These are phyloP conservation scores for Oryzias dopingdopingensis DNA, from an alignment of 2,797 vertebrate genomes.

Conservation along the genomic window DNA sequence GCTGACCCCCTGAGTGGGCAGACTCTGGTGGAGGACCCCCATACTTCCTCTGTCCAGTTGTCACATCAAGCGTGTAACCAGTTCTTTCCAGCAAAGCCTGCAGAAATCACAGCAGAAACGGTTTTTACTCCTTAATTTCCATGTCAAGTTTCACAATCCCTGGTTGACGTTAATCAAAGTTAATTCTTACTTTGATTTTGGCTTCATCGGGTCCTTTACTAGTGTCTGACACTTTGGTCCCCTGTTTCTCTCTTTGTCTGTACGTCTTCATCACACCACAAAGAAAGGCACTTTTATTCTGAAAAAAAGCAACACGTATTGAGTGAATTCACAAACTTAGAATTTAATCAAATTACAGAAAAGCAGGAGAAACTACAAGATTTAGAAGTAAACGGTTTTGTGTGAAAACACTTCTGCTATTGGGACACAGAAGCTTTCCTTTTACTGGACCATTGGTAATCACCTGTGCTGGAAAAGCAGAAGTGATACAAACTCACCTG, in stretches of 20 bases:
- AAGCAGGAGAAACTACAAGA: neutral
- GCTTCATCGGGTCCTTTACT: slow-evolving; percentile 99
- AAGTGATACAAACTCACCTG: slow-evolving; percentile 81
- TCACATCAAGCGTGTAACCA: slow-evolving; percentile 97
- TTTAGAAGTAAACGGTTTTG: too few relatives aligned
- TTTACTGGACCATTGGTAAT: neutral
- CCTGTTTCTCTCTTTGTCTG: slow-evolving; percentile 99
- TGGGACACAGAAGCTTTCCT: neutral
- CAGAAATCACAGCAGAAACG: too few relatives aligned
- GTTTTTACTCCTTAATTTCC: too few relatives aligned
- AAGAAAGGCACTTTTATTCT: slow-evolving; percentile 99
- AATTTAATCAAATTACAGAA: slow-evolving; percentile 1
- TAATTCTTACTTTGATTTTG: slow-evolving; percentile 88
- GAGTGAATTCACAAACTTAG: too few relatives aligned
- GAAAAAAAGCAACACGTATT: slow-evolving; percentile 33
- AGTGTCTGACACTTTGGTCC: slow-evolving; percentile 99
- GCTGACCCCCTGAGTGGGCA: slow-evolving; percentile 91
- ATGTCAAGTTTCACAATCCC: neutral
- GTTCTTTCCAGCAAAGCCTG: slow-evolving; percentile 94
- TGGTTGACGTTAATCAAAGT: neutral
- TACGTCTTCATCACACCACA: slow-evolving; percentile 99
- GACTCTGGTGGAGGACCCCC: slow-evolving; percentile 96
- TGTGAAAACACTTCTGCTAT: neutral
- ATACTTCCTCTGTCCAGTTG: slow-evolving; percentile 98
- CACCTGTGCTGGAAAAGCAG: neutral